These are phyloP conservation scores for Halisarca cf. caerulea DNA, from an alignment of 37 sponge, comb jelly and placozoan genomes.

Conservation along the genomic window DNA sequence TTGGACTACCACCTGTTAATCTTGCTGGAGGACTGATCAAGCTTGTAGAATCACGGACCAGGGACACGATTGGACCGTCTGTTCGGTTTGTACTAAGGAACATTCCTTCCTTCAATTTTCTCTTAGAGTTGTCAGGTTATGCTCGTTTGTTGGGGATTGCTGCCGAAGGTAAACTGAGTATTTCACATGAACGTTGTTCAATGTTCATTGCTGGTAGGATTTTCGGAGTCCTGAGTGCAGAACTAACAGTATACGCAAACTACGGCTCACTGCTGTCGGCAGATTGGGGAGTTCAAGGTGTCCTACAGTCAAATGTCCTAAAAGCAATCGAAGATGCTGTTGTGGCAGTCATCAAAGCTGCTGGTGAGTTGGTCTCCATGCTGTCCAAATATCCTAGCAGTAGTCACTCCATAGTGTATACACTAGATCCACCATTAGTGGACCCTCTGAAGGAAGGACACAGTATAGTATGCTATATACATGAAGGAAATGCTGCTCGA, in stretches of 20 bases:
- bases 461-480: too few species aligned
- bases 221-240: not conserved
- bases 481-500: too few species aligned
- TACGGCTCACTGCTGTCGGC: not conserved
- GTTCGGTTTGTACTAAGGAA: not conserved
- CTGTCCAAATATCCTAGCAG: too few species aligned
- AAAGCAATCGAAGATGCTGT: not conserved
- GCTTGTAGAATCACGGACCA: not conserved
- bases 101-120: not conserved
- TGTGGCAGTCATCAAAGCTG: not conserved
- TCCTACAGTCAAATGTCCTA: not conserved
- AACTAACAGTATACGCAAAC: not conserved
- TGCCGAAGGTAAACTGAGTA: conserved; percentile 5
- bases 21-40: conserved; percentile 17
- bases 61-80: not conserved
- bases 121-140: conserved; percentile 3
- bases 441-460: too few species aligned
- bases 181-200: not conserved
- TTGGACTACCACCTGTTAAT: conserved; percentile 16
- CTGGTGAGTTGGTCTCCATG: not conserved
- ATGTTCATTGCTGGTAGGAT: conserved; percentile 13
- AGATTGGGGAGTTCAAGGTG: conserved; percentile 13
- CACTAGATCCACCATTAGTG: too few species aligned
- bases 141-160: conserved; percentile 12
- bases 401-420: too few species aligned